These are phyloP conservation scores for Nomada lathburiana DNA, from an alignment of 2,888 invertebrate genomes.

Conservation along the genomic window DNA sequence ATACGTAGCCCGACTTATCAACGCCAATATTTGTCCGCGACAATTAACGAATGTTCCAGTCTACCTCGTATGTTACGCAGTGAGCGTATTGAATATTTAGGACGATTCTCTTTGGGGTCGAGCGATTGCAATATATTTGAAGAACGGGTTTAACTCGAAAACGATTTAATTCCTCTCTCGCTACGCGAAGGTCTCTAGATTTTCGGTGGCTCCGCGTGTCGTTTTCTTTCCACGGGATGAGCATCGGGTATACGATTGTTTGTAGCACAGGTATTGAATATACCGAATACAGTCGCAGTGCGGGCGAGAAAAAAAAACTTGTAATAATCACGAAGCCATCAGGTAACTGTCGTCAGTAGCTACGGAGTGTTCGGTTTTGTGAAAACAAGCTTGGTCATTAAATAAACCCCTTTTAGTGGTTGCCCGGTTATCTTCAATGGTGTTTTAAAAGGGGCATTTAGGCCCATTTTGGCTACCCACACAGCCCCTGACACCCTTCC, in stretches of 20 bases:
- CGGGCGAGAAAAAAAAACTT: background rate
- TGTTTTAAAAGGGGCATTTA: constrained; percentile 80
- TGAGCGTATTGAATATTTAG: background rate
- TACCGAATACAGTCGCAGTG: background rate
- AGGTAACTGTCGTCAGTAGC: constrained; percentile 71
- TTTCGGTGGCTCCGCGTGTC: background rate
- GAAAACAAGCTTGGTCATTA: constrained; percentile 71
- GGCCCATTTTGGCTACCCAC: constrained; percentile 81
- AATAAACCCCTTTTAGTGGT: constrained; percentile 76
- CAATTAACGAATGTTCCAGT: constrained; percentile 2
- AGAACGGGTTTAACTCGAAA: background rate
- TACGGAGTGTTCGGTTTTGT: constrained; percentile 59
- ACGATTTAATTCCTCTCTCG: background rate
- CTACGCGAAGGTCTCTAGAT: background rate
- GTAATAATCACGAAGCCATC: constrained; percentile 74
- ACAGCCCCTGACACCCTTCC: constrained; percentile 71
- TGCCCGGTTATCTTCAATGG: constrained; percentile 78
- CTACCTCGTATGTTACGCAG: too few relatives aligned
- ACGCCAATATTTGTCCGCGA: background rate
- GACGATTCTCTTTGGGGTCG: background rate
- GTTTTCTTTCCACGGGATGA: too few relatives aligned
- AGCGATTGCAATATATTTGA: background rate
- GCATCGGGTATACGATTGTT: background rate
- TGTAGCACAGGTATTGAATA: constrained; percentile 1
- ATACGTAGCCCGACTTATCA: constrained; percentile 32